Evolutionary conservation across 2,888 invertebrate species (phyloP), one percentile per base, ranked within the genome.

Genomic region (Eulithis prunata): DNA sequence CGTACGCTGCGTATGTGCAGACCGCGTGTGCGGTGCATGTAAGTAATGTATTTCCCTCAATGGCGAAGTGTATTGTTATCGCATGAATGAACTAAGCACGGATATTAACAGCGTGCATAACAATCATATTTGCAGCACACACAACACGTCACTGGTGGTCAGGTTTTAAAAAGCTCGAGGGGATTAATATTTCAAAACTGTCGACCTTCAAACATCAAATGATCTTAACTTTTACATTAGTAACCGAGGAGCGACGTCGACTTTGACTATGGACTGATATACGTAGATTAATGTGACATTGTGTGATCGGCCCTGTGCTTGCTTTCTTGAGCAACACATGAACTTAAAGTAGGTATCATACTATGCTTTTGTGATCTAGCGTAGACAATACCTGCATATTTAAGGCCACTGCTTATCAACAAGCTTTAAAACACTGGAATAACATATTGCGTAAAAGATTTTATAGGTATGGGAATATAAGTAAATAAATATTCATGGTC

Each of bases 191-290:
- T 89, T 82, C 89, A 87, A 85, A 87, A 88, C 79, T 61, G 47
- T 46, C 77, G 84, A 86, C 89, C 89, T 89, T 89, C 84, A 85
- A 80, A 79, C 84, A 83, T 86, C 85, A 83, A 83, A 87, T 86
- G 85, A 87, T 83, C 83, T 83, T 82, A 85, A 88, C 88, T 88
- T 88, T 88, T 89, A 89, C 88, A 85, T 85, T 87, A 74, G 76
- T 78, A 73, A 76, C 77, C 80, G 77, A 41, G 8, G 41, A 41
- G 41, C 41, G 41, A 75, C 77, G 77, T 78, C 72, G 28, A 32
- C 32, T 11, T 41, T 77, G 75, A 75, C 79, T 84, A 86, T 84
- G 77, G 80, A 76, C 76, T 76, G 78, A 75, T 77, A 74, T 71
- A 74, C 76, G 74, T 81, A 81, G 83, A 85, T 84, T 85, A 80